phyloP scores from a whole-genome alignment of 2,888 invertebrate species.

The Dione vanillae region DNA sequence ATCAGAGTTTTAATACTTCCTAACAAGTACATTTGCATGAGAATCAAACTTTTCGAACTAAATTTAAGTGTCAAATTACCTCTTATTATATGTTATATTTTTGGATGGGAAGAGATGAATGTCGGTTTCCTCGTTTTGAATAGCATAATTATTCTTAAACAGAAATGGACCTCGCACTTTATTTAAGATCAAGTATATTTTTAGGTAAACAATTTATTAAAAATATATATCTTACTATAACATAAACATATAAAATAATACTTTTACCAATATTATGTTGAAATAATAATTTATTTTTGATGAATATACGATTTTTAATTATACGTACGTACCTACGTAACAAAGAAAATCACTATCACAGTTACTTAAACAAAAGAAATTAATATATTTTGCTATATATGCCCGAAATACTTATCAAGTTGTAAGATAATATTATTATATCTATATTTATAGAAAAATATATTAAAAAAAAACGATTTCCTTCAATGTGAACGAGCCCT shows the following conservation, averaged over 20 bases:
- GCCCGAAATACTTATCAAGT: not conserved
- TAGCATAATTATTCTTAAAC: constrained; percentile 26
- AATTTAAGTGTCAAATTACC: constrained; percentile 28
- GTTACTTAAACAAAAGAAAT: not conserved
- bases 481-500: constrained; percentile 22
- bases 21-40: not conserved
- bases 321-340: too few relatives aligned
- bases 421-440: not conserved
- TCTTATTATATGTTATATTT: constrained; percentile 30
- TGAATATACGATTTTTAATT: too few relatives aligned
- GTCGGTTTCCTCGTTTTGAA: constrained; percentile 27
- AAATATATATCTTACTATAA: not conserved
- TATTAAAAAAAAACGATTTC: not conserved
- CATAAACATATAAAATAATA: not conserved
- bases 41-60: not conserved
- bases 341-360: not conserved
- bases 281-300: not conserved
- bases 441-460: not conserved
- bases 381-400: not conserved
- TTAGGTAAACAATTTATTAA: not conserved
- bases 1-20: not conserved
- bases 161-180: constrained; percentile 16
- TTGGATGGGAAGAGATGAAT: constrained; percentile 19
- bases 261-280: not conserved
- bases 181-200: not conserved